Base-by-base conservation (phyloP, 2,797 vertebrate species). In the Hipposideros larvatus region DNA sequence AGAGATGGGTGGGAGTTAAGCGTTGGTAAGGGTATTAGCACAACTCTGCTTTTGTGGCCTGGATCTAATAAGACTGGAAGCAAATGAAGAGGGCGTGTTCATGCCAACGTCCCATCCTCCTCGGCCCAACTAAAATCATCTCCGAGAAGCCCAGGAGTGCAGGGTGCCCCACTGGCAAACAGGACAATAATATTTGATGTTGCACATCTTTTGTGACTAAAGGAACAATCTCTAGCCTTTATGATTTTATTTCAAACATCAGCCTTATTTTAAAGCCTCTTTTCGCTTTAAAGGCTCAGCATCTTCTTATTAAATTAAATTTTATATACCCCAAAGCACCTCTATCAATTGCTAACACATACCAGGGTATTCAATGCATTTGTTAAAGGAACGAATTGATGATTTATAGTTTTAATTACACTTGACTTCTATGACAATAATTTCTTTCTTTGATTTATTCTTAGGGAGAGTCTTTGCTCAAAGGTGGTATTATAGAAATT, bases 391-490 rank as follows among this genome's bases (percentile, higher is more conserved):
- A 68, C 57, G 28, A 84, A 63, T 24, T 13, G 65, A 66, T 65
- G 68, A 87, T 61, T 78, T 87, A 53, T 53, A 83, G 77, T 90
- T 94, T 83, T 87, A 92, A 87, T 87, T 41, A 85, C 9, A 16
- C 48, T 65, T 31, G 14, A 28, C 28, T 92, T 63, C 51, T n/a
- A 61, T 26, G 57, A 59, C 19, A 80, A 53, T 65, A 78, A 65
- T 95, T 91, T 89, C 43, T 66, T 71, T 22, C 51, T 94, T 80
- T 90, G 89, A 88, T 86, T 61, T 74, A 63, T 80, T 71, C 48
- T 73, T n/a, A 89, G 13, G 15, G 4, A 31, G 51, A 87, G 28
- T 48, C 73, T 89, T 78, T 91, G 65, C 71, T 95, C 86, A 93
- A 57, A 85, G 41, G 61, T 34, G 75, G 15, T 28, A 51, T 73